Conservation (phyloP, 2,113 vertebrate genomes). For the Menura novaehollandiae region DNA sequence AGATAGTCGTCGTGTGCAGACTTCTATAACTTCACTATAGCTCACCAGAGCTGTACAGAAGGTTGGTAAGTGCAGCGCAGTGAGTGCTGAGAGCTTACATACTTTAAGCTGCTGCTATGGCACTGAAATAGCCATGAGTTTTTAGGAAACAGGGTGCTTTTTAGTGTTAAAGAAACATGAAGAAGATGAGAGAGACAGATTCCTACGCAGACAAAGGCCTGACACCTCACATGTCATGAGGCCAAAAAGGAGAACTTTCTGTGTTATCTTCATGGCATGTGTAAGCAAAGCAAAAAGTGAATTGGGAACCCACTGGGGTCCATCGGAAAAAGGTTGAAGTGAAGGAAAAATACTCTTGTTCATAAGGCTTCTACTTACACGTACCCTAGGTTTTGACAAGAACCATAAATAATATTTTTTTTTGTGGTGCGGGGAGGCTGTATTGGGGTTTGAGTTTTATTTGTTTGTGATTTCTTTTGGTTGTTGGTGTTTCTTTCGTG, state of each 20-base stretch:
- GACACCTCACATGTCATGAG: neutral
- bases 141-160: neutral
- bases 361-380: neutral
- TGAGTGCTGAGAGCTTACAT: too few species aligned
- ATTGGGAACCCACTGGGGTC: neutral
- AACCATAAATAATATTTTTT: neutral
- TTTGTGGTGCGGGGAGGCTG: rapidly evolving
- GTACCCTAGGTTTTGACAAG: neutral
- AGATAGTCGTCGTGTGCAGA: neutral
- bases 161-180: neutral
- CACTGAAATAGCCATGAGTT: neutral
- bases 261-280: neutral
- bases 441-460: neutral
- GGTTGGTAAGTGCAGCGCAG: neutral
- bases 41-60: neutral
- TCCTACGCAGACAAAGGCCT: neutral
- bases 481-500: neutral
- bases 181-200: neutral
- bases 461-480: neutral
- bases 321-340: neutral
- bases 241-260: neutral
- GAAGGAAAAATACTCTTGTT: neutral
- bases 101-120: neutral
- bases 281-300: neutral
- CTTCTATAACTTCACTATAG: neutral